A percentile compares a stretch with the other conserved stretches of the same genome.
Evolutionary conservation across 2,797 vertebrate species (phyloP).

Genomic region (Leptoclinus maculatus): DNA sequence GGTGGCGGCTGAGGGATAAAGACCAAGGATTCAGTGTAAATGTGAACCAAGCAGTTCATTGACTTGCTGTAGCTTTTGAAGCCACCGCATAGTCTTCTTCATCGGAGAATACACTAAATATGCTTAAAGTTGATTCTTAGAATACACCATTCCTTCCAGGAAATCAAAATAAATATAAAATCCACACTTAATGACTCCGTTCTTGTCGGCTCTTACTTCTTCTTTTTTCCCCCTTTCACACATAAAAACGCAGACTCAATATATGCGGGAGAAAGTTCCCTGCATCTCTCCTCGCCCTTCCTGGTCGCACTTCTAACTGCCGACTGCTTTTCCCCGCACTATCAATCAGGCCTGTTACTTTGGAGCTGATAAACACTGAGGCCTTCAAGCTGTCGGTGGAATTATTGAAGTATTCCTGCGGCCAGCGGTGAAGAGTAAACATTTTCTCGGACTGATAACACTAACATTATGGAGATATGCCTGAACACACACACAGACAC

Average conservation of each 20-base stretch:
- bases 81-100: conserved; percentile 1
- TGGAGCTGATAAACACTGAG: conserved; percentile 68
- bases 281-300: conserved; percentile 49
- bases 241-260: conserved; percentile 29
- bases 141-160: conserved; percentile 15
- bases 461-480: conserved; percentile 67
- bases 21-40: background rate
- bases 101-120: conserved; percentile 21
- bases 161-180: conserved; percentile 18
- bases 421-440: conserved; percentile 66
- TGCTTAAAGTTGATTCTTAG: conserved; percentile 11
- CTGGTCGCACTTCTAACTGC: conserved; percentile 68
- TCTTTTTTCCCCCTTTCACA: background rate
- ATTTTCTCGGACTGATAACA: conserved; percentile 84
- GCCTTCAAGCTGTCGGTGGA: conserved; percentile 65
- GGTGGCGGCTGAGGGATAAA: conserved; percentile 11
- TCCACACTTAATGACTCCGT: conserved; percentile 27
- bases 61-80: conserved; percentile 26
- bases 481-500: conserved; percentile 2
- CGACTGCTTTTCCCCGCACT: conserved; percentile 33
- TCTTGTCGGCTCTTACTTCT: background rate
- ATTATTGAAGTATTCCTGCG: conserved; percentile 69
- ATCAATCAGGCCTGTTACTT: conserved; percentile 74
- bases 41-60: conserved; percentile 2
- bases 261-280: conserved; percentile 48